Base-by-base conservation (phyloP, 2,113 vertebrate genomes). In the Thermophis baileyi region DNA sequence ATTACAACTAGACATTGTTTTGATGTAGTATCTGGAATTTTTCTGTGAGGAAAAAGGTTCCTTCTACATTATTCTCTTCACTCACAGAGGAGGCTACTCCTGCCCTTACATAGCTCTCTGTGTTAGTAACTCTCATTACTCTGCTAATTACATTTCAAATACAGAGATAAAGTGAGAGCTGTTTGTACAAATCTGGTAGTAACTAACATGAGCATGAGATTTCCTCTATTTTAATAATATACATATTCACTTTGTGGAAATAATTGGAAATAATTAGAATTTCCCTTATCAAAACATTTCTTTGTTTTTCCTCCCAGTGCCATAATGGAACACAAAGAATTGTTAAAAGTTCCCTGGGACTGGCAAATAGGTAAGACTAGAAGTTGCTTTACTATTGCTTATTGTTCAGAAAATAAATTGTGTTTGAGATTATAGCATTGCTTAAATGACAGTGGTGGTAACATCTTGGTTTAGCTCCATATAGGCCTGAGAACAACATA, bases 321-420 rank as follows among this genome's bases (percentile, higher is more conserved):
- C 94, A 99, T 99, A 93, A 99, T 99, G 98, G 99, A 99, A 93
- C 99, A 99, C 97, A 99, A 99, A 97, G 99, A 99, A 97, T 97
- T 99, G 92, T 96, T 99, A 96, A 99, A 98, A 97, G 98, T 99
- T 74, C 98, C 98, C 89, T 99, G 99, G 99, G 98, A 99, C 86
- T 99, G 99, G 99, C 99, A 99, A 97, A 99, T 99, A 97, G 99
- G 99, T 99, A 98, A 98, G 98, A 90, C 87, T 40, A 90, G 60
- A 44, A 57, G 92, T 97, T 40, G 60, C 11, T 44, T 92, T 63
- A 30, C 12, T 93, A 87, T 85, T 93, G 47, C 69, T 24, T 44
- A 24, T 85, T 89, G 46, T 87, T 95, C 92, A 85, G 92, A 63
- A 92, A 53, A 51, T 12, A 85, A 16, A 9, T 5, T 7, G 0